Evolutionary conservation across 1,140 invertebrate species (phyloP).

Genomic region (Drosophila mauritiana): DNA sequence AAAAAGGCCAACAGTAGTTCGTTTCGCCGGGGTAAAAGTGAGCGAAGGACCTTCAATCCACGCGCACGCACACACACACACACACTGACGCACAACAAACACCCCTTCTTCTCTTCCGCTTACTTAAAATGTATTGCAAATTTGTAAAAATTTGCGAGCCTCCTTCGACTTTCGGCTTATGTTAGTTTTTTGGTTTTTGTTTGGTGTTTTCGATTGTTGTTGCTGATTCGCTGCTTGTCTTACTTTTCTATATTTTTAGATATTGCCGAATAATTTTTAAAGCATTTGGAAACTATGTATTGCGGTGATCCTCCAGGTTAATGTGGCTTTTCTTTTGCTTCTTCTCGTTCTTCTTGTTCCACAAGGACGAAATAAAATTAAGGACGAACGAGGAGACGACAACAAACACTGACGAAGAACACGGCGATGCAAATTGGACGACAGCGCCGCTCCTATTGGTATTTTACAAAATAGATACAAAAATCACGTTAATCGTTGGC

Average conservation of each 20-base stretch:
- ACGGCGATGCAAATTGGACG: constrained; percentile 33
- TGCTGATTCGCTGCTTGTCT: constrained; percentile 15
- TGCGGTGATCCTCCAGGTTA: constrained; percentile 32
- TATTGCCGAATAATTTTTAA: constrained; percentile 42
- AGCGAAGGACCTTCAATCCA: too few species aligned
- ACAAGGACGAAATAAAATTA: constrained; percentile 53
- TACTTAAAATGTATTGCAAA: constrained; percentile 55
- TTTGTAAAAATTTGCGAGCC: constrained; percentile 45
- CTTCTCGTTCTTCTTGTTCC: constrained; percentile 45
- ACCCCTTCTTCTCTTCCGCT: neutral
- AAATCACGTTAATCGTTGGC: neutral
- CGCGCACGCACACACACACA: too few species aligned
- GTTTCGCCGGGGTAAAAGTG: neutral
- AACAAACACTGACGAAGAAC: constrained; percentile 39
- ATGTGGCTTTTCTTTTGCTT: constrained; percentile 21
- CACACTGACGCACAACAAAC: neutral
- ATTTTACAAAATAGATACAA: constrained; percentile 6
- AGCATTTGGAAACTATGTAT: constrained; percentile 36
- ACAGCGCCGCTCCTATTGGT: constrained; percentile 23
- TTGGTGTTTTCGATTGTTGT: constrained; percentile 15
- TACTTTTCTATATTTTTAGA: constrained; percentile 14
- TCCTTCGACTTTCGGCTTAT: constrained; percentile 31
- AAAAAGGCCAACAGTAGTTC: constrained; percentile 4
- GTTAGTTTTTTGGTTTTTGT: constrained; percentile 1
- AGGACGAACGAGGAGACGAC: constrained; percentile 58